These are phyloP conservation scores for Lontra canadensis DNA, from an alignment of 2,113 vertebrate species.

Conservation along the genomic window DNA sequence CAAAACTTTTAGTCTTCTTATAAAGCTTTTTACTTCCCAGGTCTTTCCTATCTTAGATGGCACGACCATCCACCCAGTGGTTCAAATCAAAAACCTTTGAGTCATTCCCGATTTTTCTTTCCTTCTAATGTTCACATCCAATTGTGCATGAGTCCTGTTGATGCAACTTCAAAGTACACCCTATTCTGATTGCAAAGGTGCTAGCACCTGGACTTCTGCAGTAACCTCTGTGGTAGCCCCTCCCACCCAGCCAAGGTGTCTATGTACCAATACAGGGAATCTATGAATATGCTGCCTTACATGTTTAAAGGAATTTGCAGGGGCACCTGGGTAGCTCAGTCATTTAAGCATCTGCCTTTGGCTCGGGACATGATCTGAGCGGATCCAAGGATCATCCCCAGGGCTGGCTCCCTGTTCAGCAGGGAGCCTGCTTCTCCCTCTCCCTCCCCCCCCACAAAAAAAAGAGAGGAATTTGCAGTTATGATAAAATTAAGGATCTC, in stretches of 20 bases:
- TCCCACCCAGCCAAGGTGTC: not conserved
- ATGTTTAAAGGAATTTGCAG: not conserved
- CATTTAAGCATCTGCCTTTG: too few species aligned
- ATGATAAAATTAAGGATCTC: slow-evolving; percentile 41
- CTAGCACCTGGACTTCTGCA: not conserved
- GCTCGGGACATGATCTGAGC: too few species aligned
- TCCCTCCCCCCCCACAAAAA: too few species aligned
- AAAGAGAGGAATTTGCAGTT: not conserved
- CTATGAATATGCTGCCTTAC: not conserved
- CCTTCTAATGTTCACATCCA: not conserved
- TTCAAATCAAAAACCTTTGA: not conserved
- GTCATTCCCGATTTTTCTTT: not conserved
- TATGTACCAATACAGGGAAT: not conserved
- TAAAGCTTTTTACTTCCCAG: not conserved
- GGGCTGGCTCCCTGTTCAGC: too few species aligned
- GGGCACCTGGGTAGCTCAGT: too few species aligned
- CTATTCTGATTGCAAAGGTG: not conserved
- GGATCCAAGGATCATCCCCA: too few species aligned
- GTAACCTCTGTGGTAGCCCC: not conserved
- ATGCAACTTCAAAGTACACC: not conserved
- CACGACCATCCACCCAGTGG: not conserved
- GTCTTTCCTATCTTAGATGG: slow-evolving; percentile 1
- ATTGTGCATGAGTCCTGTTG: not conserved
- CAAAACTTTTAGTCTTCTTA: not conserved
- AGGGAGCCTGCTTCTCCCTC: too few species aligned